Conservation (phyloP, 92 coral and sea anemone genomes). For the Isaurus tuberculatus region DNA sequence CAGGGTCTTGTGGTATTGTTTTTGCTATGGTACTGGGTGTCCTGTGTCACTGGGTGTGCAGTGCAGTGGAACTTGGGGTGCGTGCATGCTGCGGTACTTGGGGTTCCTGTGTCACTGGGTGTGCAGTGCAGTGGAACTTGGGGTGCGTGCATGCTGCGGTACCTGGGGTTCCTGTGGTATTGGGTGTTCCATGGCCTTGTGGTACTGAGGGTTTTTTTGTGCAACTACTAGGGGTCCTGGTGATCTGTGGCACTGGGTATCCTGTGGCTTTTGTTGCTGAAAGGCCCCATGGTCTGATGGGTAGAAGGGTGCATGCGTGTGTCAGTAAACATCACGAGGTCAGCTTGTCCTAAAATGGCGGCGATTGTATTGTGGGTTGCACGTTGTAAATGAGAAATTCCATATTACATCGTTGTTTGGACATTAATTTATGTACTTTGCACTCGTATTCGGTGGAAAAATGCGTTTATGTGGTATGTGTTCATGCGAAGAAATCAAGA, state of each 20-base stretch:
- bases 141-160: too few species aligned
- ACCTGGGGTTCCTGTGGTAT: too few species aligned
- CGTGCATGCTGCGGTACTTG: too few species aligned
- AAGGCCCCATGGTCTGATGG: conserved; percentile 42
- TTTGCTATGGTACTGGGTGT: too few species aligned
- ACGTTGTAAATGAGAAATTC: background rate
- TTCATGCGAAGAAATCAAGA: background rate
- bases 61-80: too few species aligned
- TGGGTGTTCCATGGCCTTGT: too few species aligned
- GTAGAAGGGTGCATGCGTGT: conserved; percentile 57
- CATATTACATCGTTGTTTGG: background rate
- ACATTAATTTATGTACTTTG: background rate
- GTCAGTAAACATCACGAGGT: conserved; percentile 67
- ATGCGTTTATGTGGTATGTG: background rate
- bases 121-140: too few species aligned
- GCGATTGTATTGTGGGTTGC: conserved; percentile 7
- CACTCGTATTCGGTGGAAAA: background rate
- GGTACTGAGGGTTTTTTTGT: too few species aligned
- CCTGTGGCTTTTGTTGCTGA: conserved; percentile 21
- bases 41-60: too few species aligned
- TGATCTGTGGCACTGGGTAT: background rate
- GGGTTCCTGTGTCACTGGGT: too few species aligned
- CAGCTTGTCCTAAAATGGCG: conserved; percentile 67
- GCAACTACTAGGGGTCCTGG: too few species aligned
- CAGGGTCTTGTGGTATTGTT: too few species aligned